Conservation (phyloP, 2,113 vertebrate species). For the Albula glossodonta region DNA sequence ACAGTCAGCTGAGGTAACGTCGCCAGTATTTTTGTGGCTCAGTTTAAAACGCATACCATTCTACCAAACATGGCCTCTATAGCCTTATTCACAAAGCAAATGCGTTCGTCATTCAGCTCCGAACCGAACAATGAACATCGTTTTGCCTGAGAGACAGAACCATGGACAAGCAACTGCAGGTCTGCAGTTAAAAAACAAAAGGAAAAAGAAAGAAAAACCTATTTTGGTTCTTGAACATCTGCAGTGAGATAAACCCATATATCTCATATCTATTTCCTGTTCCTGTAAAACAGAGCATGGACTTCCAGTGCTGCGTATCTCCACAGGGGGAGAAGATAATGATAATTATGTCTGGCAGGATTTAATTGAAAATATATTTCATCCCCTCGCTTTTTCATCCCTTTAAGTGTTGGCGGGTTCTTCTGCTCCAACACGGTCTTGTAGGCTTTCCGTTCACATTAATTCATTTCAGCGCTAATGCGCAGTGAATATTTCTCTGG, state of each 20-base stretch:
- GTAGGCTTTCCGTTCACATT: slow-evolving; percentile 5
- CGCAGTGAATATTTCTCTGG: not conserved
- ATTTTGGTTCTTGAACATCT: slow-evolving; percentile 26
- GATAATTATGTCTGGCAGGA: slow-evolving; percentile 38
- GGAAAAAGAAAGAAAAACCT: slow-evolving; percentile 18
- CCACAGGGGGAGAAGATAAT: slow-evolving; percentile 37
- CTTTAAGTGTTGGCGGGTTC: slow-evolving; percentile 30
- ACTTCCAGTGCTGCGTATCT: slow-evolving; percentile 21
- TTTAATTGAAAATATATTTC: slow-evolving; percentile 55
- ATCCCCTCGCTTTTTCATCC: slow-evolving; percentile 23
- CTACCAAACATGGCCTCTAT: no score
- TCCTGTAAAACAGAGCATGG: slow-evolving; percentile 31
- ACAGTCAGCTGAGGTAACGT: no score
- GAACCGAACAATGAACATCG: no score
- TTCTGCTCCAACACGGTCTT: slow-evolving; percentile 31
- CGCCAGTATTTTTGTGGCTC: no score
- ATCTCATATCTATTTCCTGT: slow-evolving; percentile 46
- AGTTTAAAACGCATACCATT: no score
- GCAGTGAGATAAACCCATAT: slow-evolving; percentile 29
- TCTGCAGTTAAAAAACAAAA: slow-evolving; percentile 27
- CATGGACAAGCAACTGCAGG: slow-evolving; percentile 1
- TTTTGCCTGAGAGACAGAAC: not conserved
- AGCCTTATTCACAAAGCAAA: no score
- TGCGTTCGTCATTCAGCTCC: no score
- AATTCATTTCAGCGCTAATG: not conserved